Percentiles rank a stretch among this genome's conserved stretches.
Conservation (phyloP, 2,797 vertebrate genomes). For the Ciconia nigra region DNA sequence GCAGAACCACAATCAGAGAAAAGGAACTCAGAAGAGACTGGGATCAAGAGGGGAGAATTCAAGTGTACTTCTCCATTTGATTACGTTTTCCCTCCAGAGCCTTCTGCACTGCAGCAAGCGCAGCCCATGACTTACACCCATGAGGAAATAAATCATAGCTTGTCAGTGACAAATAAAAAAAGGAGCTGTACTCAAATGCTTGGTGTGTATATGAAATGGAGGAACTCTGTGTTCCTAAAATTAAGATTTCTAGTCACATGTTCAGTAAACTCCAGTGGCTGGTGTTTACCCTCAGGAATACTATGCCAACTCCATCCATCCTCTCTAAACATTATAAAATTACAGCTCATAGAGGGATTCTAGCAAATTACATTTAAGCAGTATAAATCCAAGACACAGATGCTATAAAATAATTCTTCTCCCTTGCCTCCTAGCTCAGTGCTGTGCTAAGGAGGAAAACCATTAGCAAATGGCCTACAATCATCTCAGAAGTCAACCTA, state of each 20-base stretch:
- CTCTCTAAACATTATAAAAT: not conserved
- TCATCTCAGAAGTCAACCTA: not conserved
- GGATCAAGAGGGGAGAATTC: not conserved
- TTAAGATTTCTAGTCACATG: not conserved
- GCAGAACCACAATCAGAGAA: not conserved
- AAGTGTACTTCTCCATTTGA: not conserved
- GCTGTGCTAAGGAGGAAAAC: not conserved
- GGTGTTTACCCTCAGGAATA: not conserved
- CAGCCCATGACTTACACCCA: not conserved
- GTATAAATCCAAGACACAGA: not conserved
- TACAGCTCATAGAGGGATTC: not conserved
- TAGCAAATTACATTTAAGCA: not conserved
- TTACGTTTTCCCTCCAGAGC: not conserved
- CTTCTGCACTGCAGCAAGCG: not conserved
- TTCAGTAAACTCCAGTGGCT: not conserved
- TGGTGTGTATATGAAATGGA: not conserved
- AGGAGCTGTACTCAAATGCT: not conserved
- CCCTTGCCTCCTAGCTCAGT: not conserved
- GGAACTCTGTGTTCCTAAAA: not conserved
- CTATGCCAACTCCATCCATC: not conserved
- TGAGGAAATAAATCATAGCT: slow-evolving; percentile 47
- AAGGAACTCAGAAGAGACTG: not conserved
- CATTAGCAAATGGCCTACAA: not conserved
- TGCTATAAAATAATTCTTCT: not conserved
- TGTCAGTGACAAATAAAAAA: slow-evolving; percentile 6